phyloP scores from a whole-genome alignment of 2,888 invertebrate genomes.

The Ophioninae sp. region DNA sequence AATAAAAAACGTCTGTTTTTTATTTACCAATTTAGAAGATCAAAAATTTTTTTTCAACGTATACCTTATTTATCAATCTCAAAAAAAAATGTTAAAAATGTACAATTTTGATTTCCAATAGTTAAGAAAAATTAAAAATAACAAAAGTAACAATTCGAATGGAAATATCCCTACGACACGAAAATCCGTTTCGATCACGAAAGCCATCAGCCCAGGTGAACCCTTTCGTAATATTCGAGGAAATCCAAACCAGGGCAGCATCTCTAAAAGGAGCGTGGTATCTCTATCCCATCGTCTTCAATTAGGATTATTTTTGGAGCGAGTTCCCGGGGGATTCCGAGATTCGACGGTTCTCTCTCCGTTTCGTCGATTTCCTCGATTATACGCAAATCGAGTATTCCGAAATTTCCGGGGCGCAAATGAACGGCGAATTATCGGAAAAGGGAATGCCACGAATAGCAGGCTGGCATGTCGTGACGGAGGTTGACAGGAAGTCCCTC shows the following conservation, averaged over 20 bases:
- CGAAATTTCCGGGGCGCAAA: constrained; percentile 70
- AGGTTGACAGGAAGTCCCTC: constrained; percentile 71
- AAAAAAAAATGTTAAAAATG: not conserved
- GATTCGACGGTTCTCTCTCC: not conserved
- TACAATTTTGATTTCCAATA: too few relatives aligned
- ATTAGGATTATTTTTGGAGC: not conserved
- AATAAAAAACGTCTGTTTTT: too few relatives aligned
- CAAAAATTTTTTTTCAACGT: too few relatives aligned
- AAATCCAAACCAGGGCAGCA: constrained; percentile 69
- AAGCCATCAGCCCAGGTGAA: not conserved
- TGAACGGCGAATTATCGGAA: constrained; percentile 78
- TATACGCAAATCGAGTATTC: not conserved
- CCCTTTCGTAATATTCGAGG: constrained; percentile 66
- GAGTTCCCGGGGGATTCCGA: constrained; percentile 41
- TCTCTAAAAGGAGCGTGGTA: constrained; percentile 47
- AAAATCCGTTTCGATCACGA: not conserved
- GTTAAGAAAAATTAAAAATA: not conserved
- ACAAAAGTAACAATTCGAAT: not conserved
- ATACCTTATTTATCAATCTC: not conserved
- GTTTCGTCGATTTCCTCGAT: not conserved
- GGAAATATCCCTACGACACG: not conserved
- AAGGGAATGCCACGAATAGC: constrained; percentile 73
- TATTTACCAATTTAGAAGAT: too few relatives aligned
- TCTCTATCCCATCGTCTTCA: not conserved
- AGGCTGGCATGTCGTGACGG: constrained; percentile 72